phyloP scores from a whole-genome alignment of 2,113 vertebrate species.

The Ovis canadensis region DNA sequence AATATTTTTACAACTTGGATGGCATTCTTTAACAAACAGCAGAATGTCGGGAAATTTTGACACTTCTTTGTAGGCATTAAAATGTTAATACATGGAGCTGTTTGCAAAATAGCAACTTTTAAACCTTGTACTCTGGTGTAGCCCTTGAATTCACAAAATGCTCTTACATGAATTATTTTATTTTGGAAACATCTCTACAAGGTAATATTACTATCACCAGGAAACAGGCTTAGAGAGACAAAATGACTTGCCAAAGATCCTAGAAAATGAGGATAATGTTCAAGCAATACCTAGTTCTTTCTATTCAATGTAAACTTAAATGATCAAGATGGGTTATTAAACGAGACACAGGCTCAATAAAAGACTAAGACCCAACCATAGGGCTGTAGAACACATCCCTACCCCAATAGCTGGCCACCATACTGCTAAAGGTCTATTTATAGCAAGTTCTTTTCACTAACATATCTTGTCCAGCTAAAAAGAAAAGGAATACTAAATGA shows the following conservation, averaged over 20 bases:
- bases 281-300: not conserved
- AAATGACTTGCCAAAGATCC: not conserved
- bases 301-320: not conserved
- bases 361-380: not conserved
- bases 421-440: not conserved
- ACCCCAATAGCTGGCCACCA: not conserved
- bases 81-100: not conserved
- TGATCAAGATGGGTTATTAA: not conserved
- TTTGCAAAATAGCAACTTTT: not conserved
- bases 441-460: not conserved
- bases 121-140: not conserved
- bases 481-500: not conserved
- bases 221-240: not conserved
- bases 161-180: not conserved
- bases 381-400: not conserved
- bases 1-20: not conserved
- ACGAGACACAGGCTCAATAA: not conserved
- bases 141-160: not conserved
- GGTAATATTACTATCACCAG: not conserved
- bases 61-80: not conserved
- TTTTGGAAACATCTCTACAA: not conserved
- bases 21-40: not conserved
- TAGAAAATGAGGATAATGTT: not conserved
- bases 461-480: not conserved
- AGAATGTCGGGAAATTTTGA: not conserved